These are phyloP conservation scores for Hyles euphorbiae DNA, from an alignment of 1,140 invertebrate genomes.

Conservation along the genomic window DNA sequence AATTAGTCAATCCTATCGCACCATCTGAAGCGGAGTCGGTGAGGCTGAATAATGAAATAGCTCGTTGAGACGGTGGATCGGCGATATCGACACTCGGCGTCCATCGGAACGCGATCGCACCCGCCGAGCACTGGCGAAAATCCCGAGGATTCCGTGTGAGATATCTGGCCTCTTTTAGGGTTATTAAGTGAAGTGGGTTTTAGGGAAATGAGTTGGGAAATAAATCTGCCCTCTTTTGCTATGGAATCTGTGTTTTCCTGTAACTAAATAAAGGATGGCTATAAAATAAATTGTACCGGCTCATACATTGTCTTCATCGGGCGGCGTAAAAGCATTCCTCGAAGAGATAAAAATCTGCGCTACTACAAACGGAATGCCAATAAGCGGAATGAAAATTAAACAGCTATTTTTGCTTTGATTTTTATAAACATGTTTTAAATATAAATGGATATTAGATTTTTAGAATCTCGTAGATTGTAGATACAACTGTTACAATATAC, in stretches of 20 bases:
- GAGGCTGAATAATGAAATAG: constrained; percentile 69
- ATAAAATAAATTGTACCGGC: constrained; percentile 50
- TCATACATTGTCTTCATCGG: constrained; percentile 57
- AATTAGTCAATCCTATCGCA: constrained; percentile 65
- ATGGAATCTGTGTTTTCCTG: constrained; percentile 47
- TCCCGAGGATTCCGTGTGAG: constrained; percentile 60
- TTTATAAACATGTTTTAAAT: too few species aligned
- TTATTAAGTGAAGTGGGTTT: constrained; percentile 71
- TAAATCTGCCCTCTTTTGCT: constrained; percentile 42
- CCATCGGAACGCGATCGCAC: constrained; percentile 48
- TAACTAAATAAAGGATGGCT: constrained; percentile 51
- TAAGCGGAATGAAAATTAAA: constrained; percentile 45
- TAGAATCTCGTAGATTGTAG: too few species aligned
- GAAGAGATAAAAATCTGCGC: constrained; percentile 49
- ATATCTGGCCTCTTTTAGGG: constrained; percentile 63
- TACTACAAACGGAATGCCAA: constrained; percentile 49
- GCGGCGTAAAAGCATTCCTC: constrained; percentile 32
- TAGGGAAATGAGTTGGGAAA: constrained; percentile 59
- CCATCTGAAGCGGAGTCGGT: constrained; percentile 47
- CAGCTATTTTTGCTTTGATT: constrained; percentile 24
- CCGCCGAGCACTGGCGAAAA: constrained; percentile 45
- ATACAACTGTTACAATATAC: too few species aligned
- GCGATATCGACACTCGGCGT: constrained; percentile 42
- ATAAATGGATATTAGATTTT: too few species aligned
- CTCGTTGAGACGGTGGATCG: constrained; percentile 50